Evolutionary conservation across 2,113 vertebrate species (phyloP), one percentile per base, ranked within the genome.

Genomic region (Heterotilapia buettikoferi): DNA sequence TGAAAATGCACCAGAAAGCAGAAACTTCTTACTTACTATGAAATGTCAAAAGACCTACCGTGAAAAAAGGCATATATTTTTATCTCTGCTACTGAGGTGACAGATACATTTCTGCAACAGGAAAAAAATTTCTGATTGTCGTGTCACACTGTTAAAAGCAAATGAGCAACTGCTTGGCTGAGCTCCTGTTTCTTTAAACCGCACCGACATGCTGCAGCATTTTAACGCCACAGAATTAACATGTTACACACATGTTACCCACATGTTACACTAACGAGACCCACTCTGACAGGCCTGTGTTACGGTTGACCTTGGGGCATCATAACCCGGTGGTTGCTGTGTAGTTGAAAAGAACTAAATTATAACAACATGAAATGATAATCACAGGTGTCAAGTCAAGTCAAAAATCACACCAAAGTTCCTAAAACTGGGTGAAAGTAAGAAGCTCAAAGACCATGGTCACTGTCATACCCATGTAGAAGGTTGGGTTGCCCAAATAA

Each of bases 351-450:
- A 82, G 4, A 86, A 40, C 16, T 33, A 83, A 81, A 92, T 87
- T 79, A 79, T 19, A 68, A 85, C 31, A 84, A 82, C 84, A 93
- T 85, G 29, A 93, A 89, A 90, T 66, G 57, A 83, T 86, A 56
- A 88, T 86, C 9, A 53, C 19, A 33, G 14, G 79, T 10, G 21
- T 24, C 38, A 43, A 21, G 13, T 45, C 43, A 50, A 19, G 21
- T 43, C n/a, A 71, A 14, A 40, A 68, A 71, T 71, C 2, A 6
- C 36, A 40, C 63, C 7, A 68, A 66, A 40, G 7, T 68, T 68
- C 63, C 63, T 68, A 24, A 24, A 71, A 71, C n/a, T 71, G n/a
- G 36, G 36, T 68, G 19, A 24, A 13, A 68, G 36, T 14, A 43
- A 71, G 66, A 71, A 16, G 2, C 38, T 43, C 36, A 43, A 43